These are phyloP conservation scores for Onychomys arenicola DNA, from an alignment of 2,797 vertebrate genomes.

Conservation along the genomic window DNA sequence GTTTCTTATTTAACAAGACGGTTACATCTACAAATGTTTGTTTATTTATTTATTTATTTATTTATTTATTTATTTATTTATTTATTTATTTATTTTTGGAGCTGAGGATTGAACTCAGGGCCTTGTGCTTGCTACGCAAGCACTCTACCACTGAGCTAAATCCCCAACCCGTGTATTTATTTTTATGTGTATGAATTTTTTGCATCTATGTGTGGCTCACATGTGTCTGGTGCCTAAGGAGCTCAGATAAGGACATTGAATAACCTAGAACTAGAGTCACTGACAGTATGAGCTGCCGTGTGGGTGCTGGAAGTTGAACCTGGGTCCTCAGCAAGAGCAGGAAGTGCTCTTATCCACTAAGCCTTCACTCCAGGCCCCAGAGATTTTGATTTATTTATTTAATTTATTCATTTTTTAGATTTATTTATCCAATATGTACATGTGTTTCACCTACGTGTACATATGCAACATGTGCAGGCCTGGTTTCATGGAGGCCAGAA, in stretches of 20 bases:
- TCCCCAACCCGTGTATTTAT: neutral
- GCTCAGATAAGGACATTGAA: neutral
- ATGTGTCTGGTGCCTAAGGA: neutral
- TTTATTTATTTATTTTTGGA: no score
- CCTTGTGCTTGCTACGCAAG: no score
- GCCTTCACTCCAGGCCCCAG: neutral
- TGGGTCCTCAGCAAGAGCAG: neutral
- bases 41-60: no score
- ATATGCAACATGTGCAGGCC: neutral
- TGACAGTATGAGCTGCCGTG: neutral
- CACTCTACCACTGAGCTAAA: no score
- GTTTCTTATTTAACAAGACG: no score
- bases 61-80: no score
- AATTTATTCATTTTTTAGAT: neutral
- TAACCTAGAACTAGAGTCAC: neutral
- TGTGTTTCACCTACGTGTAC: neutral
- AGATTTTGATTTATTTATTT: neutral
- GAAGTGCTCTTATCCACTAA: neutral
- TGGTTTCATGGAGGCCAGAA: neutral
- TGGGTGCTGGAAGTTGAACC: neutral
- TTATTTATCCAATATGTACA: neutral
- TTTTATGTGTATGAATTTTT: neutral
- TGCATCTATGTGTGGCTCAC: neutral
- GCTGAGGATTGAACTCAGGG: no score
- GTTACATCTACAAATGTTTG: no score